Evolutionary conservation across 2,113 vertebrate species (phyloP), one percentile per base, ranked within the genome.

Genomic region (Grantiella picta): DNA sequence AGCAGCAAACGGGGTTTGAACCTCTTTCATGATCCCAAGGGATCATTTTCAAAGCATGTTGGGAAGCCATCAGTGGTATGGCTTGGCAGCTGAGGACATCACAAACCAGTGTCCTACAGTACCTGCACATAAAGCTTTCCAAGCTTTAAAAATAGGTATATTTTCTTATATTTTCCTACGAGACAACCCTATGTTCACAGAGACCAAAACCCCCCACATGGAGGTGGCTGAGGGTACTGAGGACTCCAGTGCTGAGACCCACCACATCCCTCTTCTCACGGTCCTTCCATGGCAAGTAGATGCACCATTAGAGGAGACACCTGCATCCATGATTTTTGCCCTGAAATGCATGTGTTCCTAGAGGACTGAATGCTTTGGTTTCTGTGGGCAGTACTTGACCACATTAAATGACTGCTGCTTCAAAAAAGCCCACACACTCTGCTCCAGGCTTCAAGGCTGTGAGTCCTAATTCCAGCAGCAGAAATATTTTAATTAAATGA

Each of bases 401-500:
- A 54, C 54, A 45, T 76, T 72, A 75, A 85, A 49, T 3, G 4
- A 72, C 42, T 56, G 50, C 78, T 85, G 66, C 54, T 82, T 56
- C 49, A 53, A 42, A 93, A 75, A 76, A 72, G 12, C 49, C 49
- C 70, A 15, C 6, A 20, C 24, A 44, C 12, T 24, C 61, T 0
- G 7, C 29, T 80, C 49, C 63, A 50, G 59, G 70, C 82, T 69
- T 60, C 82, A 33, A 45, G 70, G 89, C 57, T 17, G 23, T 17
- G 57, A 88, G 71, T 35, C 59, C 66, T 4, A 35, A 93, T 77
- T 72, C 38, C 79, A 83, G 79, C 33, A 7, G 57, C 71, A 80
- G 82, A 80, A 93, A 85, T 86, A 77, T 90, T 96, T 92, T 94
- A 95, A 96, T 93, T 94, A 96, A 94, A 92, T 71, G 75, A 94